Base-by-base conservation (phyloP, 1,140 invertebrate species). In the Pseudobourletiella spinata region DNA sequence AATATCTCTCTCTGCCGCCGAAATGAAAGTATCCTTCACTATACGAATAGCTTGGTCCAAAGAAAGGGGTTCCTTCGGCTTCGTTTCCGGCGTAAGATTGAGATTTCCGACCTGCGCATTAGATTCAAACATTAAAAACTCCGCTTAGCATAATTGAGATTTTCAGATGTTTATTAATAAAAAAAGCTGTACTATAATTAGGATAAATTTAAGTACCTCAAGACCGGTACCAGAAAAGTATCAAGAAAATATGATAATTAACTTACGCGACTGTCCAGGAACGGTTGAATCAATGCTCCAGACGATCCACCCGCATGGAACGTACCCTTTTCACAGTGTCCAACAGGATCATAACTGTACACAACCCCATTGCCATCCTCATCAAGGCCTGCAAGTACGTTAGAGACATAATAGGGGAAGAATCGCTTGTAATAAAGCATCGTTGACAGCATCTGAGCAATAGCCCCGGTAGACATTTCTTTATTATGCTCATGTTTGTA, bases 371-470 rank as follows among this genome's bases (percentile, higher is more conserved):
- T 50, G 22, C 62, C 62, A 71, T 89, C 81, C 70, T 79, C 78
- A 75, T 91, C 87, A 18, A 91, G 73, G 0, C 97, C 97, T 66
- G 91, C 95, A 55, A 99, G 76, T 29, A 99, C 85, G 74, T 96
- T 98, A 29, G 88, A 89, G 11, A 97, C 87, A 74, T 99, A 99
- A 74, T 98, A 99, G 0, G 97, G 97, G 76, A 99, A 99, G 75
- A 99, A 99, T 64, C 97, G 82, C 70, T 93, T 92, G 71, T 94
- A 88, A 74, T 99, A 99, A 61, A 99, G 78, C 81, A 96, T 88
- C 4, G 89, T 95, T 0, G 95, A 93, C 1, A 99, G 75, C 86
- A 99, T 88, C 76, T 98, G 93, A 16, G 95, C 91, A 16, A 91
- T 82, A 14, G 96, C 93, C 62, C 86, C 81, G 0, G 95, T 95